Percentiles rank a stretch among this genome's conserved stretches.
Evolutionary conservation across 1,140 invertebrate species (phyloP).

Genomic region (Tribolium castaneum): DNA sequence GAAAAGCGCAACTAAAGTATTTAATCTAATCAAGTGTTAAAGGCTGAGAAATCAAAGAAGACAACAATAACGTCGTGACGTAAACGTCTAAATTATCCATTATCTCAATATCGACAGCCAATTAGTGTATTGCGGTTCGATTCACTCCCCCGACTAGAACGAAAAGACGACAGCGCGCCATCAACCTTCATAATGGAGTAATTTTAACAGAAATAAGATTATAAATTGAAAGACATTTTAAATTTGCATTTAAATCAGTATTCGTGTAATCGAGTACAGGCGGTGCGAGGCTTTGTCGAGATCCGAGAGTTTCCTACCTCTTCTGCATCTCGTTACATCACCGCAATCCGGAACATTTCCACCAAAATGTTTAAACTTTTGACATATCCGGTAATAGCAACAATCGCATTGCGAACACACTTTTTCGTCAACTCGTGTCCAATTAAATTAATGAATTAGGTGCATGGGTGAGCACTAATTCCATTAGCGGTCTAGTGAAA

Average conservation of each 20-base stretch:
- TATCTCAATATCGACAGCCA: constrained; percentile 52
- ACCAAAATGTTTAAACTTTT: constrained; percentile 33
- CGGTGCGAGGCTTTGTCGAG: constrained; percentile 39
- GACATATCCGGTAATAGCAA: not conserved
- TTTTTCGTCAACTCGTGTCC: constrained; percentile 27
- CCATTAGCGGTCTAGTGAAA: constrained; percentile 15
- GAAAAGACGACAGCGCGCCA: constrained; percentile 50
- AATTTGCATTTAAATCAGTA: constrained; percentile 63
- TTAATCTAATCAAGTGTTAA: constrained; percentile 29
- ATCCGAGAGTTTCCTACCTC: constrained; percentile 33
- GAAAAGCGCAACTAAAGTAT: not conserved
- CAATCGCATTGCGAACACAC: constrained; percentile 1
- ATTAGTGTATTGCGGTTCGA: constrained; percentile 42
- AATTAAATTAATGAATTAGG: constrained; percentile 36
- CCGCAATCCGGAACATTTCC: constrained; percentile 24
- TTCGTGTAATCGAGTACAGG: constrained; percentile 60
- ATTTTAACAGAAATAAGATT: constrained; percentile 63
- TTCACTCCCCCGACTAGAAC: constrained; percentile 28
- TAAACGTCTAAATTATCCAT: constrained; percentile 36
- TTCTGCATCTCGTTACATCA: constrained; percentile 39
- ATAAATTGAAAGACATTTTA: constrained; percentile 64
- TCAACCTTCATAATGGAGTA: constrained; percentile 61
- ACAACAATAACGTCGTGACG: constrained; percentile 20
- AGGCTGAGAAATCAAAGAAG: constrained; percentile 12
- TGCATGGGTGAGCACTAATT: constrained; percentile 29